These are phyloP conservation scores for Caerostris darwini DNA, from an alignment of 1,140 invertebrate species.

Conservation along the genomic window DNA sequence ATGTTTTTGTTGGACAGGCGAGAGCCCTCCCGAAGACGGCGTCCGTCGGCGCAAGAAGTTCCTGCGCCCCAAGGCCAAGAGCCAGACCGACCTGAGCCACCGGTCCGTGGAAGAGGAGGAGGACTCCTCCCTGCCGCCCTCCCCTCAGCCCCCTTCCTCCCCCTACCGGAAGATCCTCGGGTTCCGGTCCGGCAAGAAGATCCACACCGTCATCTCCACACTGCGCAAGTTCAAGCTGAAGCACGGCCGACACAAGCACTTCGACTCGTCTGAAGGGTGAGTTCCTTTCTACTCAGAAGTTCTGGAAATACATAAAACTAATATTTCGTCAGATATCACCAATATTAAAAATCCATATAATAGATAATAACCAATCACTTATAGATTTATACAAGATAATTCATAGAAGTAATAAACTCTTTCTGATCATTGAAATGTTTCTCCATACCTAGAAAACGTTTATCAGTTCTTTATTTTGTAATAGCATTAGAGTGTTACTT, in stretches of 20 bases:
- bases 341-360: too few relatives aligned
- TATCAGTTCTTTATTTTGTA: too few relatives aligned
- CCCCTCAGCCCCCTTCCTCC: constrained; percentile 25
- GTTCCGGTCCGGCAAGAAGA: constrained; percentile 67
- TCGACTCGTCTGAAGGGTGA: constrained; percentile 34
- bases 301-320: too few relatives aligned
- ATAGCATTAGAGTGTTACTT: too few relatives aligned
- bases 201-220: constrained; percentile 78
- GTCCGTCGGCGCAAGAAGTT: constrained; percentile 46
- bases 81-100: constrained; percentile 59
- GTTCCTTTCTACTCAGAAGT: background rate
- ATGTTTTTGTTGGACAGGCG: background rate
- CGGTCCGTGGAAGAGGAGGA: constrained; percentile 62
- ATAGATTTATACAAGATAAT: too few relatives aligned
- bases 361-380: too few relatives aligned
- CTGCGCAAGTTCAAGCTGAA: constrained; percentile 73
- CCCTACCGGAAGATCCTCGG: constrained; percentile 58
- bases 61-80: constrained; percentile 67
- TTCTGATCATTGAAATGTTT: too few relatives aligned
- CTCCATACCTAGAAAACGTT: too few relatives aligned
- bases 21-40: constrained; percentile 66
- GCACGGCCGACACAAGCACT: constrained; percentile 31
- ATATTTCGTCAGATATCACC: too few relatives aligned
- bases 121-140: constrained; percentile 5
- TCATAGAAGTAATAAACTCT: too few relatives aligned